phyloP scores from a whole-genome alignment of 2,888 invertebrate genomes.

The Stenurella melanura region DNA sequence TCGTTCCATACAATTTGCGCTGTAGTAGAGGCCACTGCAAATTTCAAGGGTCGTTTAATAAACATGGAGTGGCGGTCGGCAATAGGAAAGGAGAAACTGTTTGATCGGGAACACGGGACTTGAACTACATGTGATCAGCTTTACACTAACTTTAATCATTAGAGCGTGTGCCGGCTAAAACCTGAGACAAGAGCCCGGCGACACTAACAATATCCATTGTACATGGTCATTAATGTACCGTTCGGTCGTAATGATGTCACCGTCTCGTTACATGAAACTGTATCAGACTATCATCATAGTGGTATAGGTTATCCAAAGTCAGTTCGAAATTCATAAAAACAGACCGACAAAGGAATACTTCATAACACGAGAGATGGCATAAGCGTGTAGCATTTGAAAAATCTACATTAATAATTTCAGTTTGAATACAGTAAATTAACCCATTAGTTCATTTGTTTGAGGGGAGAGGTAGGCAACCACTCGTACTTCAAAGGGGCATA shows the following conservation, averaged over 20 bases:
- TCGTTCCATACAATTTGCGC: constrained; percentile 28
- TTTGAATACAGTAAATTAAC: too few relatives aligned
- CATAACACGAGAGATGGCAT: too few relatives aligned
- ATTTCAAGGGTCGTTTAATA: constrained; percentile 34
- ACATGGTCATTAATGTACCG: constrained; percentile 13
- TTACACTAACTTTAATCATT: constrained; percentile 21
- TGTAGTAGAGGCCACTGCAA: constrained; percentile 12
- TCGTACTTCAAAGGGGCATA: too few relatives aligned
- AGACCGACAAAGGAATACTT: too few relatives aligned
- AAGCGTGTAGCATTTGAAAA: too few relatives aligned
- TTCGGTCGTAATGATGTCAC: constrained; percentile 10
- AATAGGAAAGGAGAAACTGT: constrained; percentile 27
- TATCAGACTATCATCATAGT: not conserved
- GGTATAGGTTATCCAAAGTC: too few relatives aligned
- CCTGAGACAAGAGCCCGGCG: constrained; percentile 24
- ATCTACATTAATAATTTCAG: too few relatives aligned
- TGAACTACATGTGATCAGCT: constrained; percentile 22
- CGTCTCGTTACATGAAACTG: not conserved
- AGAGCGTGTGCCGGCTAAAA: constrained; percentile 9
- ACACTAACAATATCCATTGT: constrained; percentile 6
- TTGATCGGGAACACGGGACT: constrained; percentile 18
- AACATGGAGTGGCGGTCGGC: constrained; percentile 21
- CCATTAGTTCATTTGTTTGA: too few relatives aligned
- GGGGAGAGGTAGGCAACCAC: too few relatives aligned
- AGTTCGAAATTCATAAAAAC: too few relatives aligned